These are phyloP conservation scores for Passerculus sandwichensis DNA, from an alignment of 2,797 vertebrate genomes.

Conservation along the genomic window DNA sequence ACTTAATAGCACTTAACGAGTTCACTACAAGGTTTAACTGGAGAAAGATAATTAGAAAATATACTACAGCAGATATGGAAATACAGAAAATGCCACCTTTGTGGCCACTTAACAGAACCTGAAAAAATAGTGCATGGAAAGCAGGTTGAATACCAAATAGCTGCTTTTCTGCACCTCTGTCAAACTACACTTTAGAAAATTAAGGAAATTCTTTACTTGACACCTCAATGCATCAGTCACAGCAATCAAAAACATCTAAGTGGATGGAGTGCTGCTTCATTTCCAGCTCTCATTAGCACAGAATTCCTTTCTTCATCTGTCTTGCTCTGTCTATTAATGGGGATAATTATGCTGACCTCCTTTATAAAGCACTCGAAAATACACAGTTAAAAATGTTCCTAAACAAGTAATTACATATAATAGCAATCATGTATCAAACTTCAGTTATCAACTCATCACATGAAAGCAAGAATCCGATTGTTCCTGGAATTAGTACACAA, in stretches of 20 bases:
- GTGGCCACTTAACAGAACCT: not conserved
- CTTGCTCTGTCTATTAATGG: not conserved
- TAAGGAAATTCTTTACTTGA: not conserved
- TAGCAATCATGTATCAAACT: not conserved
- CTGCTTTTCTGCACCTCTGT: not conserved
- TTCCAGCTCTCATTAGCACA: not conserved
- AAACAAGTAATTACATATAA: not conserved
- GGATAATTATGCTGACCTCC: not conserved
- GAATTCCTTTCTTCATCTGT: not conserved
- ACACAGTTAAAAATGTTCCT: not conserved
- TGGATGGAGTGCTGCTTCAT: not conserved
- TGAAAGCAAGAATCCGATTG: not conserved
- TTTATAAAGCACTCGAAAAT: not conserved
- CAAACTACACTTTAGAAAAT: not conserved
- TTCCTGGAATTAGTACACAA: not conserved
- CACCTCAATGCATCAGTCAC: not conserved
- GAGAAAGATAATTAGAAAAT: not conserved
- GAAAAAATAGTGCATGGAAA: not conserved
- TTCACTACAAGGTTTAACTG: not conserved
- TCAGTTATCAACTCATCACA: not conserved
- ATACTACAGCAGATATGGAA: not conserved
- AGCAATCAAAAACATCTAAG: not conserved
- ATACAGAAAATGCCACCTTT: not conserved
- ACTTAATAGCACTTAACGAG: not conserved
- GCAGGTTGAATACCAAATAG: not conserved